These are phyloP conservation scores for Oedothorax gibbosus DNA, from an alignment of 1,140 invertebrate genomes.

Conservation along the genomic window DNA sequence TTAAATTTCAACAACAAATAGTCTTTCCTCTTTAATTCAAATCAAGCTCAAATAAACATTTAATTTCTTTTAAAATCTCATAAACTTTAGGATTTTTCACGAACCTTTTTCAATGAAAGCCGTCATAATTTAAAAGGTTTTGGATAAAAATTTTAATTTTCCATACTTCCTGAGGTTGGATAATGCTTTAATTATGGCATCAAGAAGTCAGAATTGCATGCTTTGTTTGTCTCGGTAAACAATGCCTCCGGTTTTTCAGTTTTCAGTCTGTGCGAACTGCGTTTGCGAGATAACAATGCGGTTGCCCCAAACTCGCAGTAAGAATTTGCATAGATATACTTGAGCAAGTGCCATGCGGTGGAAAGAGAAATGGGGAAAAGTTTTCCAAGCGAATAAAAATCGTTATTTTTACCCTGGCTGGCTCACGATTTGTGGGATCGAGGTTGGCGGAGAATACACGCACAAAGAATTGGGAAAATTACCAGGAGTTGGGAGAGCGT, in stretches of 20 bases:
- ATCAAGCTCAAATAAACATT: too few relatives aligned
- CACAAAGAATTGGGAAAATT: too few relatives aligned
- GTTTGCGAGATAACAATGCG: background rate
- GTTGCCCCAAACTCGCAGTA: background rate
- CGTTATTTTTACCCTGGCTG: slow-evolving; percentile 17
- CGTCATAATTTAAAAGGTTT: too few relatives aligned
- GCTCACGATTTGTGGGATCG: background rate
- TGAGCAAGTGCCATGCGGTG: background rate
- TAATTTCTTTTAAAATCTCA: too few relatives aligned
- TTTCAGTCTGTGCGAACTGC: background rate
- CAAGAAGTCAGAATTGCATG: too few relatives aligned
- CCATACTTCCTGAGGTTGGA: background rate
- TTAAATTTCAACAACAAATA: too few relatives aligned
- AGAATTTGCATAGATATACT: slow-evolving; percentile 35
- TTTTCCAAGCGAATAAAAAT: background rate
- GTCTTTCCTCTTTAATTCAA: too few relatives aligned
- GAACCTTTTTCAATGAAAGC: too few relatives aligned
- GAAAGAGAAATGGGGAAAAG: slow-evolving; percentile 2
- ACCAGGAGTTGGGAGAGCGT: too few relatives aligned
- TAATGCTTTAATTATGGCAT: background rate
- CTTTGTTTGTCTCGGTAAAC: background rate
- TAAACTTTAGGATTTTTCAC: too few relatives aligned
- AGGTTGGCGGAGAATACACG: background rate
- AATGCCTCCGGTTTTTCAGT: background rate
- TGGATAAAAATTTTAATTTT: too few relatives aligned